Evolutionary conservation across 2,113 vertebrate genomes (phyloP).

Genomic region (Poicephalus gulielmi): DNA sequence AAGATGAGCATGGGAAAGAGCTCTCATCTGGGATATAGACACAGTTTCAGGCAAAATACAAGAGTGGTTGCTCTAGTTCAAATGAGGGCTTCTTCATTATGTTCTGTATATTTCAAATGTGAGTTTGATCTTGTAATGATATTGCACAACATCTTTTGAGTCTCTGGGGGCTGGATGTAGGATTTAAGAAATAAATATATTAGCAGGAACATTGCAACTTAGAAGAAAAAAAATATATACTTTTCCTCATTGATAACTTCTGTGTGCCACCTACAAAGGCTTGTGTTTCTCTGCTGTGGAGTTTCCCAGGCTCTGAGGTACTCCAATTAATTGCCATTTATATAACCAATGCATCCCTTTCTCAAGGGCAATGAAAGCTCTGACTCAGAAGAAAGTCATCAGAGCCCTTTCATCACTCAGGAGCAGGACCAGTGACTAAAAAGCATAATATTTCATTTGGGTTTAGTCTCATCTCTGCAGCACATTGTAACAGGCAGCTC

Average conservation of each 20-base stretch:
- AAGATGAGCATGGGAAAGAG: slow-evolving; percentile 4
- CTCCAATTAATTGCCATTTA: slow-evolving; percentile 50
- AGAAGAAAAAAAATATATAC: neutral
- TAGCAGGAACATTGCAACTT: neutral
- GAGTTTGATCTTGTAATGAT: slow-evolving; percentile 21
- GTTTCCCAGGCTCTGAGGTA: slow-evolving; percentile 47
- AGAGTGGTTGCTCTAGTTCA: slow-evolving; percentile 35
- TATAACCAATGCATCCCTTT: slow-evolving; percentile 37
- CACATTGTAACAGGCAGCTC: neutral
- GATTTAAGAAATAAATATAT: slow-evolving; percentile 49
- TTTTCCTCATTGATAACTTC: neutral
- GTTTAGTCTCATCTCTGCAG: slow-evolving; percentile 28
- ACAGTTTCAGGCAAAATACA: slow-evolving; percentile 41
- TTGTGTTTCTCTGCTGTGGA: slow-evolving; percentile 7
- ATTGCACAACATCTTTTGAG: neutral
- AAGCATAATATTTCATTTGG: slow-evolving; percentile 30
- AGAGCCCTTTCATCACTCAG: slow-evolving; percentile 15
- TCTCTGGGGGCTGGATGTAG: neutral
- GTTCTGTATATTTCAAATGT: slow-evolving; percentile 4
- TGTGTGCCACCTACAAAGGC: slow-evolving; percentile 22
- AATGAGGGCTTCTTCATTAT: slow-evolving; percentile 47
- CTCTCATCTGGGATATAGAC: slow-evolving; percentile 23
- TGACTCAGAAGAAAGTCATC: slow-evolving; percentile 60
- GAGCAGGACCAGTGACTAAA: slow-evolving; percentile 11
- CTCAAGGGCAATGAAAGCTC: slow-evolving; percentile 41